These are phyloP conservation scores for Cygnus olor DNA, from an alignment of 2,797 vertebrate species.

Conservation along the genomic window DNA sequence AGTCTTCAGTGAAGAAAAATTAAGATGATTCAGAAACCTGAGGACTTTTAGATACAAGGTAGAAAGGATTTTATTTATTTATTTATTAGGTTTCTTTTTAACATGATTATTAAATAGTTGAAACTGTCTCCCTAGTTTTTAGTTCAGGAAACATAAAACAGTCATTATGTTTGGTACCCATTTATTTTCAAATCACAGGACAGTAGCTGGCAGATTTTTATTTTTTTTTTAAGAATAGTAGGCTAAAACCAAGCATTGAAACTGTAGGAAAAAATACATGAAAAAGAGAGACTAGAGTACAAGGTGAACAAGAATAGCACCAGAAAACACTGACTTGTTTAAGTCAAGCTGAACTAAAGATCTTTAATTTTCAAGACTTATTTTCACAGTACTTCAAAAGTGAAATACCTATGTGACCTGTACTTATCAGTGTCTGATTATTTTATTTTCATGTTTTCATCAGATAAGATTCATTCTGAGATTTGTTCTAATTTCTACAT, in stretches of 20 bases:
- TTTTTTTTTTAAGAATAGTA: not conserved
- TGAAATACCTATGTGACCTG: not conserved
- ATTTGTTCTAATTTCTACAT: not conserved
- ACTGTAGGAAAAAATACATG: not conserved
- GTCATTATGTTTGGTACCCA: not conserved
- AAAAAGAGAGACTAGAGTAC: not conserved
- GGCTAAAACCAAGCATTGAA: constrained; percentile 6
- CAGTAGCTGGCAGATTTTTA: not conserved
- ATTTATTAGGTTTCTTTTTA: not conserved
- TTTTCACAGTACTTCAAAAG: not conserved
- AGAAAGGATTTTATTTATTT: not conserved
- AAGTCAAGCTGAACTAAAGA: not conserved
- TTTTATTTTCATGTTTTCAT: not conserved
- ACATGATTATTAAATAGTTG: not conserved
- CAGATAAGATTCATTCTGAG: not conserved
- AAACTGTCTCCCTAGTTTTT: not conserved
- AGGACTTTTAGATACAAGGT: not conserved
- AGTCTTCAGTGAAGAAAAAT: not conserved
- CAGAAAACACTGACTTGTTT: not conserved
- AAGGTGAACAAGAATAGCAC: not conserved
- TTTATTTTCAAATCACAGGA: constrained; percentile 14
- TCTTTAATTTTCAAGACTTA: not conserved
- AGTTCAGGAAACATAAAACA: not conserved
- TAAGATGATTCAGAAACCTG: not conserved
- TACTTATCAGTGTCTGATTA: not conserved